phyloP scores from a whole-genome alignment of 1,140 invertebrate species.

The Rhopalosiphum padi region DNA sequence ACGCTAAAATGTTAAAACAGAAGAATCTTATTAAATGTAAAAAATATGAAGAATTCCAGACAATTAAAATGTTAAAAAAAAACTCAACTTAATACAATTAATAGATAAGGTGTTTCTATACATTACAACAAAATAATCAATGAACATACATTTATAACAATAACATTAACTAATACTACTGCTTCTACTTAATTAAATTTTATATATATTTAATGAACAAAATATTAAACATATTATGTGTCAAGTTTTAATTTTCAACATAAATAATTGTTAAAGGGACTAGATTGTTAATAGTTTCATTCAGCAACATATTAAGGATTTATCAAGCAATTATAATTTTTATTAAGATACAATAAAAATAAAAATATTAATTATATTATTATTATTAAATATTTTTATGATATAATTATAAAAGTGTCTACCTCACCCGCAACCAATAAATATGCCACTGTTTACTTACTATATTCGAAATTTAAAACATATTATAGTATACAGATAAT shows the following conservation, averaged over 20 bases:
- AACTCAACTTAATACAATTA: neutral
- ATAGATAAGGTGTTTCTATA: neutral
- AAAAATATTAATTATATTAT: neutral
- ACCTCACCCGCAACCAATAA: neutral
- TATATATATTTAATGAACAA: neutral
- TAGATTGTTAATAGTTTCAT: neutral
- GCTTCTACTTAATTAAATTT: neutral
- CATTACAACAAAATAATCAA: neutral
- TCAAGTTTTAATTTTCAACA: neutral
- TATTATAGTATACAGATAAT: neutral
- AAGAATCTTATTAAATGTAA: neutral
- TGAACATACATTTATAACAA: conserved; percentile 6
- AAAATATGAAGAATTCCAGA: neutral
- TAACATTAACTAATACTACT: neutral
- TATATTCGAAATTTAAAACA: neutral
- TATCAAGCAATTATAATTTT: neutral
- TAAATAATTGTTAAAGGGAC: neutral
- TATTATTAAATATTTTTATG: neutral
- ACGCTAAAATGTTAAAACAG: neutral
- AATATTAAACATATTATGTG: neutral
- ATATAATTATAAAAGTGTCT: neutral
- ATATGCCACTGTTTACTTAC: neutral
- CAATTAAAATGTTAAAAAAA: neutral
- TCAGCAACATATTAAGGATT: neutral
- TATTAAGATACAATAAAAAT: neutral